Conservation (phyloP, 2,888 invertebrate species). For the Aradus depressus region DNA sequence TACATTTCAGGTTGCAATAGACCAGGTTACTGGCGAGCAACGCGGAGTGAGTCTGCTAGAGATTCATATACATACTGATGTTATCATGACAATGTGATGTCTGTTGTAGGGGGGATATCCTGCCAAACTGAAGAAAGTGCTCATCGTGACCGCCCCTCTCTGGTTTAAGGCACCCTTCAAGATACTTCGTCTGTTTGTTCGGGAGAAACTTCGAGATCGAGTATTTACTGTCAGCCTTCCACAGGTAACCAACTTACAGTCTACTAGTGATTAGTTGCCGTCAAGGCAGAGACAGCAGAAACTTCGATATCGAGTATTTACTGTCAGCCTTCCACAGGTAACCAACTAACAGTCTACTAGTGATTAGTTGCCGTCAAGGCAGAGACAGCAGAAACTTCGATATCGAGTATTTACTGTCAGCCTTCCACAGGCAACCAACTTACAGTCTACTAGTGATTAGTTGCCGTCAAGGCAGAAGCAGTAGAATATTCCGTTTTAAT, state of each 20-base stretch:
- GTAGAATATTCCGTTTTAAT: too few species aligned
- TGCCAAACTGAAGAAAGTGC: constrained; percentile 89
- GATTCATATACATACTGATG: too few species aligned
- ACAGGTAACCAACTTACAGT: constrained; percentile 42
- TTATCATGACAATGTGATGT: too few species aligned
- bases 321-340: constrained; percentile 77
- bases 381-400: constrained; percentile 85
- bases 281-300: too few species aligned
- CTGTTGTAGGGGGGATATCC: constrained; percentile 83
- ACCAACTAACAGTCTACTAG: not conserved
- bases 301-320: constrained; percentile 87
- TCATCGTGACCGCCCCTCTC: constrained; percentile 92
- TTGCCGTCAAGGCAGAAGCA: too few species aligned
- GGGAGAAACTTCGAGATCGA: constrained; percentile 88
- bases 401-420: constrained; percentile 93
- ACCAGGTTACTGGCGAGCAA: too few species aligned
- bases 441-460: not conserved
- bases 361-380: too few species aligned
- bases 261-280: too few species aligned
- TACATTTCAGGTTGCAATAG: too few species aligned
- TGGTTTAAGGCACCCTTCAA: constrained; percentile 99
- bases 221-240: constrained; percentile 90
- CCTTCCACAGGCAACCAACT: constrained; percentile 55
- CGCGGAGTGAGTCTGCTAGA: too few species aligned
- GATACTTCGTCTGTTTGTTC: constrained; percentile 84